Percentiles rank a stretch among this genome's conserved stretches.
Conservation (phyloP, 2,113 vertebrate species). For the Corythornis cristatus region DNA sequence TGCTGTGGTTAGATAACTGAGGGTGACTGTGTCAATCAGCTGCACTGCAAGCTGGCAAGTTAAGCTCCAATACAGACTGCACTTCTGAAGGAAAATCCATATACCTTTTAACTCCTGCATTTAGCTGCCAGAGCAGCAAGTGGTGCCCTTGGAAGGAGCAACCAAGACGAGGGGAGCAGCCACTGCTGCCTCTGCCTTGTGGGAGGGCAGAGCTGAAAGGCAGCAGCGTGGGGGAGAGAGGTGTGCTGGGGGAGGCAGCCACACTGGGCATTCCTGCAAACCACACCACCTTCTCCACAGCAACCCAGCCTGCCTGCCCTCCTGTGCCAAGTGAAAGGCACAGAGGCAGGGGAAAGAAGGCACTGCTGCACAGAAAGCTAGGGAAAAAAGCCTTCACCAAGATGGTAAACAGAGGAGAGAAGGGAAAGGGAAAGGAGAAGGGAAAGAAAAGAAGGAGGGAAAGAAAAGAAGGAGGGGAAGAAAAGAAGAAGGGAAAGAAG, state of each 20-base stretch:
- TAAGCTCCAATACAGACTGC: background rate
- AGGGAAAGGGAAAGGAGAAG: too few species aligned
- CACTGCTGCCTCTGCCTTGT: background rate
- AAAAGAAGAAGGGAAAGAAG: too few species aligned
- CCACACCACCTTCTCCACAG: background rate
- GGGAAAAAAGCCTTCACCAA: background rate
- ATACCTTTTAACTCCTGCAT: background rate
- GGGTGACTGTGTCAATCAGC: background rate
- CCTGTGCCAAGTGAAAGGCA: background rate
- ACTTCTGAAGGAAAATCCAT: conserved; percentile 10
- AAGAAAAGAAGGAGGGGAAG: too few species aligned
- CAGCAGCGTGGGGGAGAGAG: background rate
- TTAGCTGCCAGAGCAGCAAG: background rate
- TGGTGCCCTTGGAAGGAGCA: background rate
- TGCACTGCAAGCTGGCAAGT: background rate
- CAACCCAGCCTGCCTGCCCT: background rate
- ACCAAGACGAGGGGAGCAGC: background rate
- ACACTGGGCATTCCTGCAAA: background rate
- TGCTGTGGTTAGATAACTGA: background rate
- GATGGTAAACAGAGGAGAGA: background rate
- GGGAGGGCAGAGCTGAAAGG: background rate
- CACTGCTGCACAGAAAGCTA: background rate
- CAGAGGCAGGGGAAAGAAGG: background rate
- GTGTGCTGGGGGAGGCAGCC: background rate
- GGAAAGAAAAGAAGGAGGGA: too few species aligned